A percentile compares a stretch with the other conserved stretches of the same genome.
Evolutionary conservation across 2,888 invertebrate species (phyloP).

Genomic region (Amphipoea oculea): DNA sequence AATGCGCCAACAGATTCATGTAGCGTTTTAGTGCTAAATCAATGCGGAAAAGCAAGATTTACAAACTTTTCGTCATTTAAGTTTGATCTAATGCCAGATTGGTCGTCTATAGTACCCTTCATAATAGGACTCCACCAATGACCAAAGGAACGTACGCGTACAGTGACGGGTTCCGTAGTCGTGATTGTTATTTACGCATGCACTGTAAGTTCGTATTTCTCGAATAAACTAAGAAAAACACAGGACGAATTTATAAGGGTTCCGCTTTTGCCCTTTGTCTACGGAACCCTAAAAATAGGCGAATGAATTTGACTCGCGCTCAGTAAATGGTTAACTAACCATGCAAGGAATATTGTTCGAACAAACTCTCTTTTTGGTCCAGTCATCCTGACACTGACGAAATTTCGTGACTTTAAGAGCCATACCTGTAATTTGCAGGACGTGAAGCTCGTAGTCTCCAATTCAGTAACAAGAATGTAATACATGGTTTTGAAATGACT

Average conservation of each 20-base stretch:
- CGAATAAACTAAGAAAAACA: no score
- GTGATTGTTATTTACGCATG: background rate
- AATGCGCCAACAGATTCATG: background rate
- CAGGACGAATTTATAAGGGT: no score
- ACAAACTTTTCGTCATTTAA: background rate
- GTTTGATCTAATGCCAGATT: background rate
- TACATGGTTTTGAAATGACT: constrained; percentile 73
- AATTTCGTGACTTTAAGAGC: background rate
- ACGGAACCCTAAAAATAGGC: background rate
- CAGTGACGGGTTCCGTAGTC: background rate
- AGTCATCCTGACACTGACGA: no score
- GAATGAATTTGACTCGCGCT: no score
- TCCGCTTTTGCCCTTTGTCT: background rate
- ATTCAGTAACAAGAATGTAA: constrained; percentile 83
- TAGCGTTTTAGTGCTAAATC: background rate
- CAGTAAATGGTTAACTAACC: no score
- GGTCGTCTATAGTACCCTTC: background rate
- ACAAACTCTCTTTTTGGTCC: no score
- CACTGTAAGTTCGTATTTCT: background rate
- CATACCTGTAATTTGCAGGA: constrained; percentile 85
- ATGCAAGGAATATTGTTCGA: no score
- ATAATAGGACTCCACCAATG: background rate
- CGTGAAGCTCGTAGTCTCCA: constrained; percentile 79
- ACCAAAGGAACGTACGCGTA: background rate
- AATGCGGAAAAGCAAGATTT: background rate